Evolutionary conservation across 2,888 invertebrate species (phyloP).

Genomic region (Nomada lathburiana): DNA sequence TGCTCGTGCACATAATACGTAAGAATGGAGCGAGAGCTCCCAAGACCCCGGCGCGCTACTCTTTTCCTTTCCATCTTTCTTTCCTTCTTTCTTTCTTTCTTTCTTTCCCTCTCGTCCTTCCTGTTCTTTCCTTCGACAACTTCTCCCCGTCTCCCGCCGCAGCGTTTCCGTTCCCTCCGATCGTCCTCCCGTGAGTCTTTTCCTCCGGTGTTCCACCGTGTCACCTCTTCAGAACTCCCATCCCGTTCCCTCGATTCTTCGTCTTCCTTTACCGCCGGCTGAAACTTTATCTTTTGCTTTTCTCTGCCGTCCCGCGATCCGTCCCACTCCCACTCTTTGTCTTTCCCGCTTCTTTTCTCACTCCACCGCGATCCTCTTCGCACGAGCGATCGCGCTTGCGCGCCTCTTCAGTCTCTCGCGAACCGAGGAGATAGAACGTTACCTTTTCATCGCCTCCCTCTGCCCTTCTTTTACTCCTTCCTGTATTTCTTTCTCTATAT

Average conservation of each 20-base stretch:
- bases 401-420: conserved; percentile 47
- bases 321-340: conserved; percentile 40
- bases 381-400: conserved; percentile 43
- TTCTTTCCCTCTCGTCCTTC: conserved; percentile 10
- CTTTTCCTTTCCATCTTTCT: neutral
- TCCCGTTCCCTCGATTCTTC: conserved; percentile 25
- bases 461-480: conserved; percentile 19
- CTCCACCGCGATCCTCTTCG: conserved; percentile 46
- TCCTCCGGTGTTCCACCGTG: conserved; percentile 32
- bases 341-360: conserved; percentile 53
- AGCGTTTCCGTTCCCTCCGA: conserved; percentile 56
- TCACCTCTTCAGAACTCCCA: conserved; percentile 1
- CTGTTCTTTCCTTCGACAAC: conserved; percentile 4
- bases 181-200: conserved; percentile 49
- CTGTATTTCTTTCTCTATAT: conserved; percentile 8
- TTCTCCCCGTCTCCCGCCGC: neutral
- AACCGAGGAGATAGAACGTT: conserved; percentile 55
- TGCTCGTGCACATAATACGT: conserved; percentile 68
- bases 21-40: conserved; percentile 67
- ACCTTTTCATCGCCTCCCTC: conserved; percentile 32
- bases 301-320: conserved; percentile 18
- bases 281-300: conserved; percentile 49
- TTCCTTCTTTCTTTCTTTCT: neutral
- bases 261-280: conserved; percentile 26
- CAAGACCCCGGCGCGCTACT: conserved; percentile 21